These are phyloP conservation scores for Carcina quercana DNA, from an alignment of 2,888 invertebrate species.

Conservation along the genomic window DNA sequence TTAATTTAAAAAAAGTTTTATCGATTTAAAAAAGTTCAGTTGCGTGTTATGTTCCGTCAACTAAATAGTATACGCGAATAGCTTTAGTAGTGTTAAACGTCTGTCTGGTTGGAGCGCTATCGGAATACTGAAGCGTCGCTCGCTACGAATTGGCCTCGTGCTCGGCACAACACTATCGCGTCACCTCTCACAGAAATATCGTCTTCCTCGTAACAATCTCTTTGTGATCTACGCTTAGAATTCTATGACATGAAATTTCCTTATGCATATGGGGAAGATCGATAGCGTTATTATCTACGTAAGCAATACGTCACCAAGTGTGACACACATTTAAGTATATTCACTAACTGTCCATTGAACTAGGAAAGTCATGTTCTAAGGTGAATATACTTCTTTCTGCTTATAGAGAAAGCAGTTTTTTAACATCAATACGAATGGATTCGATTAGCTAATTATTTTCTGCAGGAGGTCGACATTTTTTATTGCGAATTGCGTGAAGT, in stretches of 20 bases:
- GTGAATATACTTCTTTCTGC: too few relatives aligned
- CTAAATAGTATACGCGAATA: slow-evolving; percentile 2
- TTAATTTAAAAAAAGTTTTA: slow-evolving; percentile 20
- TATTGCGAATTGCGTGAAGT: too few relatives aligned
- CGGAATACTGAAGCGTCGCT: slow-evolving; percentile 44
- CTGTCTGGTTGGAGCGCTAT: slow-evolving; percentile 48
- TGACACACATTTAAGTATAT: too few relatives aligned
- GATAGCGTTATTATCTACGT: not conserved
- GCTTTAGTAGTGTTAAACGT: slow-evolving; percentile 29
- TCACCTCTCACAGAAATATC: slow-evolving; percentile 40
- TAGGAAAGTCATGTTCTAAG: too few relatives aligned
- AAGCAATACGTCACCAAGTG: not conserved
- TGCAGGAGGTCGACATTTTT: too few relatives aligned
- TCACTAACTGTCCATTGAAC: too few relatives aligned
- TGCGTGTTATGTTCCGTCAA: too few relatives aligned
- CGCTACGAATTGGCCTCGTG: slow-evolving; percentile 14
- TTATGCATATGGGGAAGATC: too few relatives aligned
- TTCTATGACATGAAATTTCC: slow-evolving; percentile 25
- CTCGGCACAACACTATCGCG: slow-evolving; percentile 21
- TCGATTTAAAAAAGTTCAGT: slow-evolving; percentile 9
- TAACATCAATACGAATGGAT: too few relatives aligned
- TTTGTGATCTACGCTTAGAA: slow-evolving; percentile 27
- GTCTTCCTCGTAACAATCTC: slow-evolving; percentile 40
- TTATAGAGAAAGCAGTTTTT: too few relatives aligned
- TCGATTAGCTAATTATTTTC: too few relatives aligned